These are phyloP conservation scores for Scopus umbretta DNA, from an alignment of 2,113 vertebrate genomes.

Conservation along the genomic window DNA sequence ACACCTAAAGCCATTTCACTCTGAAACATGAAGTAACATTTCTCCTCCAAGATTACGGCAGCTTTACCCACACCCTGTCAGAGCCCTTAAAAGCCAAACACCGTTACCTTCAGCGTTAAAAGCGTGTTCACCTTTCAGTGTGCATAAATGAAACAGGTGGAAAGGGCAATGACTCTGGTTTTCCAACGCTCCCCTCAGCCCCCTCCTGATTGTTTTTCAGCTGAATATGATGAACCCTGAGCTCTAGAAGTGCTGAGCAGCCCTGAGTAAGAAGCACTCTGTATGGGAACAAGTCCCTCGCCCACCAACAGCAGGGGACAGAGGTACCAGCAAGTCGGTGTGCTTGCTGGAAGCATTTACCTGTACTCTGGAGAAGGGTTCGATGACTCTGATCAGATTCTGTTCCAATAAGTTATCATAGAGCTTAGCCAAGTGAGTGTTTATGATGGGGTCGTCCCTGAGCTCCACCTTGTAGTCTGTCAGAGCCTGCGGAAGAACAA, in stretches of 20 bases:
- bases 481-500: constrained; percentile 79
- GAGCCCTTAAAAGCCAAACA: background rate
- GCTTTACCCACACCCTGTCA: background rate
- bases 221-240: background rate
- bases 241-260: background rate
- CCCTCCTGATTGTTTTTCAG: background rate
- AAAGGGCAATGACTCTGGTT: background rate
- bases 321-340: background rate
- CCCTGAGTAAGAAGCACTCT: background rate
- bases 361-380: constrained; percentile 99
- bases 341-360: constrained; percentile 53
- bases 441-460: constrained; percentile 97
- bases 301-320: background rate
- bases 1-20: background rate
- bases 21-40: background rate
- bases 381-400: constrained; percentile 97
- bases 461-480: constrained; percentile 96
- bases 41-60: background rate
- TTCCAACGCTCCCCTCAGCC: background rate
- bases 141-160: background rate
- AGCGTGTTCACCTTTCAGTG: background rate
- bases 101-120: background rate
- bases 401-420: constrained; percentile 98
- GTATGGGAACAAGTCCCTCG: background rate
- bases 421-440: constrained; percentile 92